Evolutionary conservation across 2,888 invertebrate genomes (phyloP).

Genomic region (Boloria euphrosyne): DNA sequence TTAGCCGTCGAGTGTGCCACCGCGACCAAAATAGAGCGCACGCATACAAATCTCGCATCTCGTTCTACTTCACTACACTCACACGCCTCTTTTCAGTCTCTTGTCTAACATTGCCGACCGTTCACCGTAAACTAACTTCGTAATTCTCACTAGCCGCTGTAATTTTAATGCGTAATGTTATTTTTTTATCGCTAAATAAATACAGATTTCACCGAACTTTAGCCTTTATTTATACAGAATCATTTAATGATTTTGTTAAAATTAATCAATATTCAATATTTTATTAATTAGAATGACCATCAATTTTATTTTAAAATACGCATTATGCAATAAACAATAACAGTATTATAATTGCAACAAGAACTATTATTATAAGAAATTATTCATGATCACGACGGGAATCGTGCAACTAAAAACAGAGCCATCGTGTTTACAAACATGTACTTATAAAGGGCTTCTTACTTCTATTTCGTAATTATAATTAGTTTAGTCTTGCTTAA

Average conservation of each 20-base stretch:
- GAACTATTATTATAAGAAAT: too few species aligned
- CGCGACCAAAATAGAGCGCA: constrained; percentile 79
- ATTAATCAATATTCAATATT: too few species aligned
- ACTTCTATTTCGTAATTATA: neutral
- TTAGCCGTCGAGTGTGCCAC: constrained; percentile 79
- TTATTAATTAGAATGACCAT: too few species aligned
- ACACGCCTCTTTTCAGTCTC: constrained; percentile 56
- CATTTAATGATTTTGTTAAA: too few species aligned
- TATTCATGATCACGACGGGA: too few species aligned
- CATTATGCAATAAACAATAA: too few species aligned
- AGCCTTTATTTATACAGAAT: too few species aligned
- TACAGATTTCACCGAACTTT: too few species aligned
- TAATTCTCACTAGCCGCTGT: constrained; percentile 37
- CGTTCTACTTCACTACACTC: constrained; percentile 65
- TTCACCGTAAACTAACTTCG: constrained; percentile 43
- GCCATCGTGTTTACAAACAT: neutral
- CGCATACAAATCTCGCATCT: constrained; percentile 66
- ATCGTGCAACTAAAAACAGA: neutral
- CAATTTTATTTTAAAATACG: too few species aligned
- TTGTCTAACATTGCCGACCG: constrained; percentile 50
- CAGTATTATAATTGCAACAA: neutral
- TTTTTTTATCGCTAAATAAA: constrained; percentile 11
- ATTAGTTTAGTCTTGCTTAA: neutral
- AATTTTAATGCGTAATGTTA: constrained; percentile 41
- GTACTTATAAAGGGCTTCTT: neutral